phyloP scores from a whole-genome alignment of 2,797 vertebrate genomes.

The Oreochromis grahami region DNA sequence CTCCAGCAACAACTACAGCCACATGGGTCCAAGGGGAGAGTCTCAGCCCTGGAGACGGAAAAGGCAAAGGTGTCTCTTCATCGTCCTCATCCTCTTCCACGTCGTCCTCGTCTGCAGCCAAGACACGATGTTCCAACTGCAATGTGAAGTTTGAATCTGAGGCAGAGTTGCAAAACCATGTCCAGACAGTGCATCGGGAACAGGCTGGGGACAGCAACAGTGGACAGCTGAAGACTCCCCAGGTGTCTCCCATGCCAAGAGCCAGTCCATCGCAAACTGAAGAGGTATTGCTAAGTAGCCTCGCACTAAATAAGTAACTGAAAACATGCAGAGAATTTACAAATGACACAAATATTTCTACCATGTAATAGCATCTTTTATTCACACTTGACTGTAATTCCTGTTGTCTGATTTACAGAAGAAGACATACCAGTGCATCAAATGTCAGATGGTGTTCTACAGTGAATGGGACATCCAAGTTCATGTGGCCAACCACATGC shows the following conservation, averaged over 20 bases:
- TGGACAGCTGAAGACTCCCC: slow-evolving; percentile 90
- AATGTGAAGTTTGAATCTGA: slow-evolving; percentile 99
- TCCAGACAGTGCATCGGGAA: slow-evolving; percentile 92
- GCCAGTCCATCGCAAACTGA: slow-evolving; percentile 96
- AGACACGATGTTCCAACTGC: slow-evolving; percentile 96
- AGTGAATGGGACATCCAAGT: slow-evolving; percentile 99
- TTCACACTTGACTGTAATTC: not conserved
- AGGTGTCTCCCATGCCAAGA: slow-evolving; percentile 96
- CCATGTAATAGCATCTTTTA: not conserved
- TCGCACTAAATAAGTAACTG: not conserved
- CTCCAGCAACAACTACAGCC: slow-evolving; percentile 65
- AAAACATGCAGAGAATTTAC: not conserved
- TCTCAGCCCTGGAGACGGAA: slow-evolving; percentile 85
- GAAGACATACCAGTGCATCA: slow-evolving; percentile 99
- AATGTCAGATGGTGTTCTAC: slow-evolving; percentile 99
- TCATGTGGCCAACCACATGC: slow-evolving; percentile 99
- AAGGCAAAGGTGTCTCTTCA: slow-evolving; percentile 85
- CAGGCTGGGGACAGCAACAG: slow-evolving; percentile 86
- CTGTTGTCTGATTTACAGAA: slow-evolving; percentile 80
- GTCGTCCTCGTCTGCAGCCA: slow-evolving; percentile 78
- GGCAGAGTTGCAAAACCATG: slow-evolving; percentile 92
- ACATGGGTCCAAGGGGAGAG: slow-evolving; percentile 86
- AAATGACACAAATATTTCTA: not conserved
- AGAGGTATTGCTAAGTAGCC: slow-evolving; percentile 80
- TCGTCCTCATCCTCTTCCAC: slow-evolving; percentile 80